Evolutionary conservation across 1,140 invertebrate species (phyloP).

Genomic region (Anagrus nilaparvatae): DNA sequence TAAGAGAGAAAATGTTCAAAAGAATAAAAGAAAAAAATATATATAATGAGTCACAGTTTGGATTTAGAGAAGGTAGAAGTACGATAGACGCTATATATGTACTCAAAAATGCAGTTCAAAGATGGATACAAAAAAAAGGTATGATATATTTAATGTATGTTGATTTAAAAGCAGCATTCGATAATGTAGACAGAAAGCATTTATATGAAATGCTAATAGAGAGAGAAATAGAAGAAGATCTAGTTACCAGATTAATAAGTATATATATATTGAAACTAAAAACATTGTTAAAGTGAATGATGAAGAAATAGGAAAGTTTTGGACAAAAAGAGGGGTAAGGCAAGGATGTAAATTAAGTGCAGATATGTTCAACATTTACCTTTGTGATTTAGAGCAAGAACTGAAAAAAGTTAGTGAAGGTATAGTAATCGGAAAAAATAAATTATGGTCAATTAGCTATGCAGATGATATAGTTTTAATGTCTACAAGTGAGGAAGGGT

Average conservation of each 20-base stretch:
- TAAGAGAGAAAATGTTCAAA: constrained; percentile 6
- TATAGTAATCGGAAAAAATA: constrained; percentile 1
- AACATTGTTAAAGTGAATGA: constrained; percentile 11
- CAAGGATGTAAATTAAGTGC: constrained; percentile 13
- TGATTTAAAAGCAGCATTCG: constrained; percentile 10
- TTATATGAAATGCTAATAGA: constrained; percentile 1
- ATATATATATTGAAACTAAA: constrained; percentile 11
- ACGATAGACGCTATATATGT: constrained; percentile 12
- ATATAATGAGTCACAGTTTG: constrained; percentile 4
- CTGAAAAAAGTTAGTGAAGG: constrained; percentile 7
- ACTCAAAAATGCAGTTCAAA: constrained; percentile 7
- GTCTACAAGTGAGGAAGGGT: constrained; percentile 4
- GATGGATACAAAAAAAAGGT: not conserved
- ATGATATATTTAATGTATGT: constrained; percentile 3
- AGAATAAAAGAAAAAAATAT: not conserved
- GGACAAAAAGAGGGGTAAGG: constrained; percentile 12
- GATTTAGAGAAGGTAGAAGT: constrained; percentile 8
- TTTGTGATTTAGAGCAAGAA: constrained; percentile 3
- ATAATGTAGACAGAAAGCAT: not conserved
- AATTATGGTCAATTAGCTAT: constrained; percentile 6
- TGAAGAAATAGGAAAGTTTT: constrained; percentile 8
- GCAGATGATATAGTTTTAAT: constrained; percentile 10
- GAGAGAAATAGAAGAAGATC: not conserved
- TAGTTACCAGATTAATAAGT: constrained; percentile 4
- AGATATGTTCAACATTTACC: constrained; percentile 12